A percentile compares a stretch with the other conserved stretches of the same genome.
phyloP scores from a whole-genome alignment of 2,113 vertebrate species.

The Percina caprodes region DNA sequence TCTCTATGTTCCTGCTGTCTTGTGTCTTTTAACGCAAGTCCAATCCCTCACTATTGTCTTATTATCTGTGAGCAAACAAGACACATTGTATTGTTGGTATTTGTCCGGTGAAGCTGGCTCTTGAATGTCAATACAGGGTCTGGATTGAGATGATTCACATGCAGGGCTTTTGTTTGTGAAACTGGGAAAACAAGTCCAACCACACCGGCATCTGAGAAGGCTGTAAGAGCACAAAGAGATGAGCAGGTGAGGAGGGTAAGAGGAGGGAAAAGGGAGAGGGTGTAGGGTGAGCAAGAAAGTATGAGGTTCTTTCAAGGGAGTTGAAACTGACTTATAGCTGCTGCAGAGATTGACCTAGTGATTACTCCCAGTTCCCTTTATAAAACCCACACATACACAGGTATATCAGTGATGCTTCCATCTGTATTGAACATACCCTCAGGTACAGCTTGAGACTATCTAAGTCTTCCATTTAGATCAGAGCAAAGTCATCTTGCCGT shows the following conservation, averaged over 20 bases:
- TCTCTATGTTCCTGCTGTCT: conserved; percentile 30
- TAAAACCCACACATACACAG: not conserved
- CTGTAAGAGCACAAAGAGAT: conserved; percentile 62
- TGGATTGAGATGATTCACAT: conserved; percentile 52
- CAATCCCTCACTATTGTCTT: conserved; percentile 53
- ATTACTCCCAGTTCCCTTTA: conserved; percentile 10
- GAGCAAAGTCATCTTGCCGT: conserved; percentile 17
- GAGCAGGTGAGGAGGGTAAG: conserved; percentile 38
- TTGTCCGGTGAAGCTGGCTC: conserved; percentile 36
- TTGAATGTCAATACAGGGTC: conserved; percentile 38
- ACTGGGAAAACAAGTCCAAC: conserved; percentile 74
- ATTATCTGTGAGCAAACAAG: conserved; percentile 58
- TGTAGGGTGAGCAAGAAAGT: conserved; percentile 46
- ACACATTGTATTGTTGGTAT: conserved; percentile 15
- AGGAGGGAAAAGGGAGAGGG: conserved; percentile 22
- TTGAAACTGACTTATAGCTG: not conserved
- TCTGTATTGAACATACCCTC: not conserved
- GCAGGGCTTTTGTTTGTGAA: conserved; percentile 68
- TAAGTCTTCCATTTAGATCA: conserved; percentile 16
- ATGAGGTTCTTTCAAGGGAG: conserved; percentile 14
- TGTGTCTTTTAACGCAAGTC: conserved; percentile 23
- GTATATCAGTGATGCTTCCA: not conserved
- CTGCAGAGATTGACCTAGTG: not conserved
- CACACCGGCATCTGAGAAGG: conserved; percentile 32
- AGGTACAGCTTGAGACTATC: not conserved